A percentile compares a stretch with the other conserved stretches of the same genome.
phyloP scores from a whole-genome alignment of 2,797 vertebrate species.

The Ibycter americanus region DNA sequence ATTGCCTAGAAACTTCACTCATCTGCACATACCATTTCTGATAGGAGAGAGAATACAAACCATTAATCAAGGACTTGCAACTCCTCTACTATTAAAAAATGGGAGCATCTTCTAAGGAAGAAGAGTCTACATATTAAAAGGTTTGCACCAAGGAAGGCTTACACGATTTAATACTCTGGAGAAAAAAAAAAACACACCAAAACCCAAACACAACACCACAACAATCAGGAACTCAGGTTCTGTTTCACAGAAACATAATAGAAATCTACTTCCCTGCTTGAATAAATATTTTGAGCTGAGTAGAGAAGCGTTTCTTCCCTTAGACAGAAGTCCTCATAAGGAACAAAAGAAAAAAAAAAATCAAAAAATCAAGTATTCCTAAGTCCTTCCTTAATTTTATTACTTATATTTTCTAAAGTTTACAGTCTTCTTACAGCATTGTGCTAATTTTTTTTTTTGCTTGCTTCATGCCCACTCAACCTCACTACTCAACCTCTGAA shows the following conservation, averaged over 20 bases:
- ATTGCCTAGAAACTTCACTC: background rate
- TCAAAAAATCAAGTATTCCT: background rate
- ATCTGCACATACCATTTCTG: background rate
- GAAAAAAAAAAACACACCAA: too few species aligned
- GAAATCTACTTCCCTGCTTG: background rate
- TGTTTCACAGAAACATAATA: background rate
- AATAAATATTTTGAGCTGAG: background rate
- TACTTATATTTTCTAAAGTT: background rate
- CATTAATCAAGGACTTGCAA: background rate
- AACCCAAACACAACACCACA: too few species aligned
- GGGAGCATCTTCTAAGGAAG: background rate
- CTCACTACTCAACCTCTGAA: background rate
- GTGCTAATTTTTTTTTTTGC: background rate
- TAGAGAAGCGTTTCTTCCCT: background rate
- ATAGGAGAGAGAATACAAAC: background rate
- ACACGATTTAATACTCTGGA: background rate
- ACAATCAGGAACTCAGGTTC: background rate
- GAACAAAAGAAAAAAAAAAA: background rate
- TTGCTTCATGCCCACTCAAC: background rate
- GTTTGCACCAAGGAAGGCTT: background rate
- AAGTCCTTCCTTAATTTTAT: background rate
- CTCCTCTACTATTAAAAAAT: background rate
- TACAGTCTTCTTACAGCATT: rapidly evolving
- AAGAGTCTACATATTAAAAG: background rate
- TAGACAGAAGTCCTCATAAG: background rate